Evolutionary conservation across 2,888 invertebrate species (phyloP).

Genomic region (Ormyrus labotus): DNA sequence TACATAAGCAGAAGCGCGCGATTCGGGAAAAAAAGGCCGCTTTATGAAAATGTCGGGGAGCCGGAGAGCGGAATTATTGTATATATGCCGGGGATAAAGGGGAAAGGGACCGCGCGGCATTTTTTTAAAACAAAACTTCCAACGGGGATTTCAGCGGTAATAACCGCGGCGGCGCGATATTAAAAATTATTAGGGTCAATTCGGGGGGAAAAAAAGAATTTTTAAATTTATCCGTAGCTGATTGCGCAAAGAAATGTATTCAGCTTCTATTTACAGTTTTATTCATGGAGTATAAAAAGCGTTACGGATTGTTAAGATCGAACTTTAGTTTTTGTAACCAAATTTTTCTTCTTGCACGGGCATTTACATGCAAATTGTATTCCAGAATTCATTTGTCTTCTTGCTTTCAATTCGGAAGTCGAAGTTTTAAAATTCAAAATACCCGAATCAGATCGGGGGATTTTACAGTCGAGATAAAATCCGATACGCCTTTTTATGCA

Average conservation of each 20-base stretch:
- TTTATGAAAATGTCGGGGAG: constrained; percentile 9
- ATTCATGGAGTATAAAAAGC: background rate
- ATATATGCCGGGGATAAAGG: no score
- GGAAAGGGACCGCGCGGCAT: no score
- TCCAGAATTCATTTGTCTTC: constrained; percentile 21
- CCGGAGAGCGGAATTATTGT: background rate
- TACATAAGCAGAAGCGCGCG: background rate
- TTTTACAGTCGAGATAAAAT: no score
- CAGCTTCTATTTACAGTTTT: background rate
- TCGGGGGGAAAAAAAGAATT: no score
- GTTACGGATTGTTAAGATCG: background rate
- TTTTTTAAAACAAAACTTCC: no score
- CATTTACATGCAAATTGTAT: constrained; percentile 8
- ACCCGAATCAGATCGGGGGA: background rate
- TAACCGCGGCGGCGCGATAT: no score
- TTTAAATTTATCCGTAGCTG: no score
- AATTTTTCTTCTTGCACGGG: no score
- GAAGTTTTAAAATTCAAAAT: constrained; percentile 24
- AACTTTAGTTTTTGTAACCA: constrained; percentile 7
- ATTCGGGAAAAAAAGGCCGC: background rate
- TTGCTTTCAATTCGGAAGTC: constrained; percentile 21
- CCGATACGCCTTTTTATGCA: no score
- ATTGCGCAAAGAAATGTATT: no score
- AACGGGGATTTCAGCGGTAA: no score
- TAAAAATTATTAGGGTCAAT: no score